Conservation (phyloP, 2,888 invertebrate species). For the Metellina segmentata region DNA sequence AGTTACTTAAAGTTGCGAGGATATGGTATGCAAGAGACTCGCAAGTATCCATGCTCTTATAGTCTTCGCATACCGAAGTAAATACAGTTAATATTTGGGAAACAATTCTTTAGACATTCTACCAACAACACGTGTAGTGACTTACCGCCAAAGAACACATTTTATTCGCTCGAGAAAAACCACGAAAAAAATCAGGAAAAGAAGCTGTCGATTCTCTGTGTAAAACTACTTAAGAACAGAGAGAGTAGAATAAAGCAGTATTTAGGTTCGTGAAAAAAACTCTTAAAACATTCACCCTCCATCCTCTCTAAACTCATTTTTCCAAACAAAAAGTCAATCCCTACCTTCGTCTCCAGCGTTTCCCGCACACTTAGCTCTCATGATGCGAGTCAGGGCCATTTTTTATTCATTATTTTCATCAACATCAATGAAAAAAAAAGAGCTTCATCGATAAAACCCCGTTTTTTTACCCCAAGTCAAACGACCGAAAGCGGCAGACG, state of each 20-base stretch:
- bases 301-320: not conserved
- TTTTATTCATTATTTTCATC: constrained; percentile 61
- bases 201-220: not conserved
- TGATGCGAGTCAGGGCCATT: not conserved
- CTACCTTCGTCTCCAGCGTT: not conserved
- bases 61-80: no score
- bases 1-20: no score
- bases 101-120: not conserved
- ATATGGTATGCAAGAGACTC: no score
- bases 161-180: not conserved
- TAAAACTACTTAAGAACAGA: not conserved
- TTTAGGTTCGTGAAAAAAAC: not conserved
- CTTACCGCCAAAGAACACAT: not conserved
- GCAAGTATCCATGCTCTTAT: no score
- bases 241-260: not conserved
- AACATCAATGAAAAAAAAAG: constrained; percentile 31
- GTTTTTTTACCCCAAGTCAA: constrained; percentile 13
- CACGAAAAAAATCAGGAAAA: not conserved
- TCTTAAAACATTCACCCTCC: not conserved
- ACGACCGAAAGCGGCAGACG: constrained; percentile 34
- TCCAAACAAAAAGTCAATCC: not conserved
- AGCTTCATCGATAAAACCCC: constrained; percentile 13
- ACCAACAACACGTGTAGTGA: not conserved
- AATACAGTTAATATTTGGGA: no score
- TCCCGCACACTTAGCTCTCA: constrained; percentile 17